A percentile compares a stretch with the other conserved stretches of the same genome.
phyloP scores from a whole-genome alignment of 2,888 invertebrate genomes.

The Rhorus exstirpatorius region DNA sequence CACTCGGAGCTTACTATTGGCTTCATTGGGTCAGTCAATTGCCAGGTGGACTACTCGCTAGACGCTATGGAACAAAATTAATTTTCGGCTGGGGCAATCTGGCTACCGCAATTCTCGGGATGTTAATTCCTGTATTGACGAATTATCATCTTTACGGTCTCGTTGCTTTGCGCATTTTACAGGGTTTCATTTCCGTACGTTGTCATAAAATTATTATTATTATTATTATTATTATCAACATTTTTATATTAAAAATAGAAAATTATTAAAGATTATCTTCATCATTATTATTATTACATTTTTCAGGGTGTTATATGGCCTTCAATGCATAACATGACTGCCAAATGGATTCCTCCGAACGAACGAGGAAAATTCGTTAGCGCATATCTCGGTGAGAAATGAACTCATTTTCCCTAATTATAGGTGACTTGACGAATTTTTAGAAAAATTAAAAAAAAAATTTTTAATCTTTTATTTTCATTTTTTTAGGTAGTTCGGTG shows the following conservation, averaged over 20 bases:
- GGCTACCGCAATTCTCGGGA: slow-evolving; percentile 89
- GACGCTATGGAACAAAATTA: slow-evolving; percentile 90
- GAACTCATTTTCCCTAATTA: neutral
- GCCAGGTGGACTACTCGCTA: slow-evolving; percentile 91
- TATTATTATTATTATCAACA: neutral
- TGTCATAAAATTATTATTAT: neutral
- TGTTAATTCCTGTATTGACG: slow-evolving; percentile 90
- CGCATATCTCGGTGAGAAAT: slow-evolving; percentile 87
- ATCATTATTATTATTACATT: neutral
- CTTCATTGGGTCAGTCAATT: slow-evolving; percentile 91
- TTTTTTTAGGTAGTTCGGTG: slow-evolving; percentile 88
- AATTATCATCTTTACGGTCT: slow-evolving; percentile 88
- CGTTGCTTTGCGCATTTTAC: slow-evolving; percentile 88
- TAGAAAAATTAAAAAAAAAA: slow-evolving; percentile 2
- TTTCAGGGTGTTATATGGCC: slow-evolving; percentile 87
- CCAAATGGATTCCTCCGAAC: slow-evolving; percentile 93
- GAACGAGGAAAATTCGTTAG: slow-evolving; percentile 92
- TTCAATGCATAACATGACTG: slow-evolving; percentile 92
- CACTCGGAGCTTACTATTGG: slow-evolving; percentile 91
- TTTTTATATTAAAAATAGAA: too few relatives aligned
- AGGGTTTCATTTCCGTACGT: slow-evolving; percentile 91
- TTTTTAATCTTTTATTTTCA: too few relatives aligned
- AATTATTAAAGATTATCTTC: neutral
- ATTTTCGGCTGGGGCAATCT: slow-evolving; percentile 91
- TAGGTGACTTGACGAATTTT: neutral